Base-by-base conservation (phyloP, 2,888 invertebrate genomes). In the Hydrotaea cyrtoneurina region DNA sequence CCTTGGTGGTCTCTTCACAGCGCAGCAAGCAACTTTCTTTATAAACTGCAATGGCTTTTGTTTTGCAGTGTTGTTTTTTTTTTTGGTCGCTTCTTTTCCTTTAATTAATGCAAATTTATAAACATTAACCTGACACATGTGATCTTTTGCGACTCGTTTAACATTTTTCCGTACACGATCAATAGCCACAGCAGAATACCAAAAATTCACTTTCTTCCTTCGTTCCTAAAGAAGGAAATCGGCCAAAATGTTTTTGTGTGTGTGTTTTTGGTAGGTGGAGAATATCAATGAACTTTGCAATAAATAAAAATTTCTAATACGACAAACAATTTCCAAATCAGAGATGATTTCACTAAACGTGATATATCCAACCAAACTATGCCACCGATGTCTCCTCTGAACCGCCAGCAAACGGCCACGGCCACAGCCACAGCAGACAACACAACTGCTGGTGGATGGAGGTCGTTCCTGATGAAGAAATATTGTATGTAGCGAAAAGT, bases 331-430 rank as follows among this genome's bases (percentile, higher is more conserved):
- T 64, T 66, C 36, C 17, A 15, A 43, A 77, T 31, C 43, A 71
- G 78, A 79, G 82, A 80, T 80, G 85, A 80, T 85, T 85, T 85
- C 85, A 80, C 77, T 57, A 82, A 85, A 85, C 79, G 79, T 85
- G 71, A 64, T 39, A 69, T 73, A 62, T 50, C 73, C 81, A 66
- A 76, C 59, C 26, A 59, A 31, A 7, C 31, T 4, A 31, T 7
- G 31, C 31, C 31, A 31, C 31, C 31, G 7, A 62, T 31, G 57
- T 69, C 78, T 69, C 53, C 57, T 69, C 43, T 17, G 2, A 43
- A 31, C 7, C 31, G 50, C 1, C n/a, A 50, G n/a, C 50, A 50
- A 50, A 62, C 2, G 62, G 59, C 59, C 4, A 21, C 57, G 19
- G 21, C 23, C 17, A 1, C 21, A 21, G 2, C 57, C 1, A 57